Conservation (phyloP, 2,113 vertebrate species). For the Psammodynastes pulverulentus region DNA sequence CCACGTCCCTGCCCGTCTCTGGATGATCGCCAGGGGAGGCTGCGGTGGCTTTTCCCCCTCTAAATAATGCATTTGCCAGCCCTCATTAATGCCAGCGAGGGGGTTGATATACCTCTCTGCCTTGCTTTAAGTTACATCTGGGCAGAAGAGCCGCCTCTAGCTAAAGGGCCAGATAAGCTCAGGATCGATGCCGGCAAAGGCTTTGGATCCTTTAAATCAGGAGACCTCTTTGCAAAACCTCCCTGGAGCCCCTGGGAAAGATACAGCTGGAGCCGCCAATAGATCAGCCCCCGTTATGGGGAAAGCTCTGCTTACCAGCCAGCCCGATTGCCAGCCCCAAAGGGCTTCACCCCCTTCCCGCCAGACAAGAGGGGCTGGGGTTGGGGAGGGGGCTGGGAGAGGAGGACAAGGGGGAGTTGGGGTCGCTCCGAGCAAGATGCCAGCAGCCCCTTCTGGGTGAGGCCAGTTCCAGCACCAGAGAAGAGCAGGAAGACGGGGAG, state of each 20-base stretch:
- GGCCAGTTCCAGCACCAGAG: no score
- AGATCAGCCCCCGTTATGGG: not conserved
- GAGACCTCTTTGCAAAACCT: not conserved
- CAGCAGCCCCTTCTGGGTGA: no score
- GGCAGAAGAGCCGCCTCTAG: constrained; percentile 62
- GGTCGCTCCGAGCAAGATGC: not conserved
- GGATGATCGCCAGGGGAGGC: constrained; percentile 17
- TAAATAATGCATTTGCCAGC: constrained; percentile 58
- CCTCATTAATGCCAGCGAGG: constrained; percentile 47
- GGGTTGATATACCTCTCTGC: constrained; percentile 55
- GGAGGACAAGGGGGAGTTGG: no score
- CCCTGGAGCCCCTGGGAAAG: constrained; percentile 1
- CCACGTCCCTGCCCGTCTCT: not conserved
- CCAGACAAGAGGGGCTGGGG: no score
- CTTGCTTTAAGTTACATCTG: constrained; percentile 56
- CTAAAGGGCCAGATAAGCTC: constrained; percentile 67
- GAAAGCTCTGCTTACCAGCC: not conserved
- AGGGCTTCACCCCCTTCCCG: not conserved
- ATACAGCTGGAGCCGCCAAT: not conserved
- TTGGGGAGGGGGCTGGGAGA: no score
- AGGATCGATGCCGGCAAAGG: constrained; percentile 58
- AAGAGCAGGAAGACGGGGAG: no score
- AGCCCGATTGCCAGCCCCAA: not conserved
- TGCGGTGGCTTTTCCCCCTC: constrained; percentile 25
- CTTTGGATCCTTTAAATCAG: constrained; percentile 49